Percentiles rank a stretch among this genome's conserved stretches.
Conservation (phyloP, 2,888 invertebrate species). For the Rhagonycha lutea region DNA sequence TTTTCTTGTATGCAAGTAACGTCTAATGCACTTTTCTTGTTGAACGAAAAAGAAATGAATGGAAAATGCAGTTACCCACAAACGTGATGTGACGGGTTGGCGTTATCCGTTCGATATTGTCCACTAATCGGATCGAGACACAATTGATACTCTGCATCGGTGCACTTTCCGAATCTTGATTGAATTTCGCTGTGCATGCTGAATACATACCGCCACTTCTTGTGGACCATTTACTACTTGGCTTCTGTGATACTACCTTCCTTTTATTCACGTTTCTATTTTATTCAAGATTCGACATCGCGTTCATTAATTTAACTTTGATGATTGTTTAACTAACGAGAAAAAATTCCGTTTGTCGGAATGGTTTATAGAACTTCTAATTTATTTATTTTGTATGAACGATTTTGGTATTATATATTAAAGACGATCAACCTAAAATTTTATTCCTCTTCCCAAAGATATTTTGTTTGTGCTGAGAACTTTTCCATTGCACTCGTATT, state of each 20-base stretch:
- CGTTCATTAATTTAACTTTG: background rate
- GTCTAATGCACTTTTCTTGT: slow-evolving; percentile 28
- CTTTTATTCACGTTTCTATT: slow-evolving; percentile 8
- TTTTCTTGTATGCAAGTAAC: background rate
- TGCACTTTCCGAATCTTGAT: slow-evolving; percentile 18
- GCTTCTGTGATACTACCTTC: slow-evolving; percentile 3
- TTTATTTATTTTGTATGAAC: background rate
- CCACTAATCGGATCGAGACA: slow-evolving; percentile 28
- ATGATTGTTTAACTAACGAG: background rate
- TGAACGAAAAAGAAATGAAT: slow-evolving; percentile 24
- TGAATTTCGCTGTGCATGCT: slow-evolving; percentile 24
- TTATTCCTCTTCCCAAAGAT: background rate
- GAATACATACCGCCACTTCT: slow-evolving; percentile 26
- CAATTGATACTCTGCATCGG: slow-evolving; percentile 26
- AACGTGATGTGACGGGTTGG: slow-evolving; percentile 25
- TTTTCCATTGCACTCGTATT: background rate
- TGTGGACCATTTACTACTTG: slow-evolving; percentile 15
- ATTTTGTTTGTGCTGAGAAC: background rate
- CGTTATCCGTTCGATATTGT: slow-evolving; percentile 24
- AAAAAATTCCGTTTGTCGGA: background rate
- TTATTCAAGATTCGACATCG: background rate
- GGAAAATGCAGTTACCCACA: slow-evolving; percentile 24
- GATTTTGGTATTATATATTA: background rate
- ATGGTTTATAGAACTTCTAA: background rate
- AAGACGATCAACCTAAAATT: background rate